Percentiles rank a stretch among this genome's conserved stretches.
These are phyloP conservation scores for Ceratitis capitata DNA, from an alignment of 1,140 invertebrate species.

Conservation along the genomic window DNA sequence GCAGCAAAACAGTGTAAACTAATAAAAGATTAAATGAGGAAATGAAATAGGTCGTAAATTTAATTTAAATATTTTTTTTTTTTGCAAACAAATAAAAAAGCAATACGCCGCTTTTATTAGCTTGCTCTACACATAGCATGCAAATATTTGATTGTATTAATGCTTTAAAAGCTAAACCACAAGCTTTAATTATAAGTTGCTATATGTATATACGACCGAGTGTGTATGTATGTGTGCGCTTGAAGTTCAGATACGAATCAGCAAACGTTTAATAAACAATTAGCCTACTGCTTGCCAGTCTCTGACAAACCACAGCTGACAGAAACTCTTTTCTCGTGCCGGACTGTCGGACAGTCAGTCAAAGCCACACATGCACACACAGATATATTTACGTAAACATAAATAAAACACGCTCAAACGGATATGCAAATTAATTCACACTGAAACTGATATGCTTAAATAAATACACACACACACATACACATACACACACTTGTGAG, in stretches of 20 bases:
- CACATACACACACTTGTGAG: neutral
- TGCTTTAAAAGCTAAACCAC: neutral
- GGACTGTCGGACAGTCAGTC: neutral
- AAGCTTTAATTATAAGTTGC: neutral
- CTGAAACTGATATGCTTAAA: neutral
- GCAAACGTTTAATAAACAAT: neutral
- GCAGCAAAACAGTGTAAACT: too few species aligned
- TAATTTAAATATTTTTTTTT: neutral
- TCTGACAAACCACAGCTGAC: neutral
- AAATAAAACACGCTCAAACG: neutral
- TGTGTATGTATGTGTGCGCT: neutral
- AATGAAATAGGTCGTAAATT: too few species aligned
- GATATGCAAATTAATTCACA: conserved; percentile 16
- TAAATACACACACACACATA: neutral
- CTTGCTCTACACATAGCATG: too few species aligned
- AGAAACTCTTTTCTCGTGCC: neutral
- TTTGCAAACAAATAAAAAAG: too few species aligned
- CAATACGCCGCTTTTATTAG: too few species aligned
- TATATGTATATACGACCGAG: too few species aligned
- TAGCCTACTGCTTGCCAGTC: neutral
- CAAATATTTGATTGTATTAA: neutral
- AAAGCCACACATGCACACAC: neutral
- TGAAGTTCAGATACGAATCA: neutral
- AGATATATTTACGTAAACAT: too few species aligned
- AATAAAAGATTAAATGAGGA: too few species aligned